Percentiles rank a stretch among this genome's conserved stretches.
Evolutionary conservation across 2,797 vertebrate species (phyloP).

Genomic region (Taeniopygia guttata): DNA sequence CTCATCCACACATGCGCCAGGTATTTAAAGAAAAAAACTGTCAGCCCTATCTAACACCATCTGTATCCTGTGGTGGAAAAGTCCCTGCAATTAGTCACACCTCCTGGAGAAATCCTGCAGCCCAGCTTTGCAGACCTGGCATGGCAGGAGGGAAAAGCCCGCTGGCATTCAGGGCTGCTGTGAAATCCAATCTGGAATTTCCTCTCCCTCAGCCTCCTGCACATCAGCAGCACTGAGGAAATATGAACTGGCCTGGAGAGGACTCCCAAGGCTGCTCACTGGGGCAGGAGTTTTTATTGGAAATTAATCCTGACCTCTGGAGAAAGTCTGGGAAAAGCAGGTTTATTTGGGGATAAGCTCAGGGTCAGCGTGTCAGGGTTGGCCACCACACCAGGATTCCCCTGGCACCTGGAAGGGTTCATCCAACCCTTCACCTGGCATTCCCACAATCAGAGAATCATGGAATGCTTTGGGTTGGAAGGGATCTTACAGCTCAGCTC

Average conservation of each 20-base stretch:
- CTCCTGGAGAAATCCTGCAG: background rate
- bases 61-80: background rate
- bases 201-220: background rate
- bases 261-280: background rate
- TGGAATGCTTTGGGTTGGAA: background rate
- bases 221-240: background rate
- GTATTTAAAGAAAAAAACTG: background rate
- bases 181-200: background rate
- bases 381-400: accelerated
- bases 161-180: background rate
- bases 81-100: background rate
- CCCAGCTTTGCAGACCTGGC: background rate
- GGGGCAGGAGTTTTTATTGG: background rate
- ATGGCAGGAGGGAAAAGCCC: background rate
- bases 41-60: background rate
- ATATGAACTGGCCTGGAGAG: background rate
- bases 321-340: background rate
- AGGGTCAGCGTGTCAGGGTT: background rate
- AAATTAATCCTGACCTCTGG: background rate
- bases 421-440: background rate
- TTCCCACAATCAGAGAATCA: background rate
- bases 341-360: background rate
- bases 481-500: background rate
- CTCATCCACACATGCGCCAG: background rate
- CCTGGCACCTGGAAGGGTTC: accelerated